phyloP scores from a whole-genome alignment of 2,797 vertebrate genomes.

The Gallinago solitaria region DNA sequence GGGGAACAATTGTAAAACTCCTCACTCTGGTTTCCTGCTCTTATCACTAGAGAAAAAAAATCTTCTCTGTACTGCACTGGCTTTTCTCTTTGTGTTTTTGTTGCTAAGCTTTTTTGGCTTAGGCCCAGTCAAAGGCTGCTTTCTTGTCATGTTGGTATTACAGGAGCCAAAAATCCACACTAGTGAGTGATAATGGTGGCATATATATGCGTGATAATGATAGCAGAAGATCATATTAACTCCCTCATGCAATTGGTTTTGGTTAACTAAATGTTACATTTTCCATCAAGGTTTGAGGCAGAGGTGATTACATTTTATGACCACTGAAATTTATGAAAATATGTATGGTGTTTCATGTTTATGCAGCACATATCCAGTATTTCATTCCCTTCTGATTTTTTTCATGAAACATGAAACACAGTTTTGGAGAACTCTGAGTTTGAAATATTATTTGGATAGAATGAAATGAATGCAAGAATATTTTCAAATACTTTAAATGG shows the following conservation, averaged over 20 bases:
- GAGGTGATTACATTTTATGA: neutral
- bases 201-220: neutral
- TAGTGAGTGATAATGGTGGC: accelerated
- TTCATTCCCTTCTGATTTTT: neutral
- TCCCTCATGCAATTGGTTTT: neutral
- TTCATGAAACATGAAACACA: neutral
- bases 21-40: neutral
- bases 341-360: neutral
- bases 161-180: conserved; percentile 14
- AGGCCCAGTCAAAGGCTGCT: neutral
- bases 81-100: conserved; percentile 2
- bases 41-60: neutral
- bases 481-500: neutral
- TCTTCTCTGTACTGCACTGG: neutral
- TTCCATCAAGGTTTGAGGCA: neutral
- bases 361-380: neutral
- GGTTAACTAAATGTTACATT: neutral
- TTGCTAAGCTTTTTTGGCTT: conserved; percentile 38
- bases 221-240: neutral
- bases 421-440: neutral
- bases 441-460: neutral
- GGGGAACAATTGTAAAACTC: neutral
- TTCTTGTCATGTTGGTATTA: neutral
- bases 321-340: neutral
- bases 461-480: neutral